Evolutionary conservation across 2,888 invertebrate genomes (phyloP), one percentile per base, ranked within the genome.

Genomic region (Malachius bipustulatus): DNA sequence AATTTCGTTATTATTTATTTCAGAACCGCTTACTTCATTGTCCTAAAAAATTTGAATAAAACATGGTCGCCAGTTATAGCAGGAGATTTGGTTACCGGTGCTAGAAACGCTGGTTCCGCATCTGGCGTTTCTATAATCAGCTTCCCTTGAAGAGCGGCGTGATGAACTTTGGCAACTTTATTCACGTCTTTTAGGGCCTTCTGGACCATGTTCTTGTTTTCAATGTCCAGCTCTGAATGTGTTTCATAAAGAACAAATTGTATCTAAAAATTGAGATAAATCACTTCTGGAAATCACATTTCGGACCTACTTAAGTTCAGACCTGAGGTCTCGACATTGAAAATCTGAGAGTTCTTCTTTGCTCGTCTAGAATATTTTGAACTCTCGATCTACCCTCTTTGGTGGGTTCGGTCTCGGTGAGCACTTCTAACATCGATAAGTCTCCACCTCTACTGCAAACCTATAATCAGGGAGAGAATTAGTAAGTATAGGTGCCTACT

Each of bases 221-320:
- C 87, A 1, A 76, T 73, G 19, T 73, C 73, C 27, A 84, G 62
- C 33, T 80, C 72, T 0, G 84, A 84, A 61, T 87, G 84, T 0
- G 83, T 84, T 56, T 84, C 83, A 50, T 87, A 87, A 16, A 87
- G 59, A 9, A 85, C 72, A 41, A 85, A 68, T 54, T 87, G 87
- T 14, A 85, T 75, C 75, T 77, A 47, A 35, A 57, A 55, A 28
- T 26, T n/a, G n/a, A n/a, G n/a, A n/a, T n/a, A n/a, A n/a, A n/a
- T n/a, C n/a, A n/a, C n/a, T n/a, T n/a, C n/a, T n/a, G n/a, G n/a
- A n/a, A n/a, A n/a, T n/a, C n/a, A n/a, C n/a, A n/a, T n/a, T n/a
- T n/a, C n/a, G n/a, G n/a, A n/a, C n/a, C n/a, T n/a, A n/a, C n/a
- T n/a, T n/a, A n/a, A n/a, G n/a, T n/a, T 34, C 34, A 40, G 51